Base-by-base conservation (phyloP, 2,888 invertebrate genomes). In the Limulus polyphemus region DNA sequence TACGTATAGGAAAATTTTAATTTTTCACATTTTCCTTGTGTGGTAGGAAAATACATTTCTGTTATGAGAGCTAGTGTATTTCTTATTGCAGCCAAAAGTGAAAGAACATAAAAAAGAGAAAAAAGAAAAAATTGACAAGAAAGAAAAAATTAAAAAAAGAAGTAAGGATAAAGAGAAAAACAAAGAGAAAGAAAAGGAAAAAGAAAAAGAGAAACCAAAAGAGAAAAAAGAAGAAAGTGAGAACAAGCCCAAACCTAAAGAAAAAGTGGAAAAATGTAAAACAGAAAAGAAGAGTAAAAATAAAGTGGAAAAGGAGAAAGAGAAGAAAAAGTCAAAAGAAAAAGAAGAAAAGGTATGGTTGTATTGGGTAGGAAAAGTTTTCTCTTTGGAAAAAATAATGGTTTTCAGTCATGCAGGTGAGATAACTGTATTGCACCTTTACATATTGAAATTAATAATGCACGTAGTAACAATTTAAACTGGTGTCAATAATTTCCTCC, bases 311-410 rank as follows among this genome's bases (percentile, higher is more conserved):
- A 59, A 62, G 48, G 62, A 62, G 56, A 48, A 62, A 56, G 62
- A 62, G n/a, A 60, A 62, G 60, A 60, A 65, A 58, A 65, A 68
- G 60, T 16, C 55, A 32, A 62, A 68, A 49, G 63, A 65, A 17
- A 59, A 61, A 58, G 61, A 67, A 47, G 61, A 65, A 62, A 61
- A 65, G 61, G 62, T 65, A 59, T 7, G 7, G 32, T 32, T 0
- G 32, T 32, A 32, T 32, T 32, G 32, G 32, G 7, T 32, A 32
- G 32, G 7, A 32, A 32, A 1, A 32, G 32, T 32, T 32, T 2
- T 32, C 7, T 3, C n/a, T n/a, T n/a, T n/a, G n/a, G n/a, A n/a
- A n/a, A 5, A 32, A 32, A 5, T 32, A 1, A 32, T 32, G 32
- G 7, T 7, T 32, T 32, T 32, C 32, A 32, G 3, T 32, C 5